Percentiles rank a stretch among this genome's conserved stretches.
Evolutionary conservation across 2,797 vertebrate genomes (phyloP).

Genomic region (Poeciliopsis turneri): DNA sequence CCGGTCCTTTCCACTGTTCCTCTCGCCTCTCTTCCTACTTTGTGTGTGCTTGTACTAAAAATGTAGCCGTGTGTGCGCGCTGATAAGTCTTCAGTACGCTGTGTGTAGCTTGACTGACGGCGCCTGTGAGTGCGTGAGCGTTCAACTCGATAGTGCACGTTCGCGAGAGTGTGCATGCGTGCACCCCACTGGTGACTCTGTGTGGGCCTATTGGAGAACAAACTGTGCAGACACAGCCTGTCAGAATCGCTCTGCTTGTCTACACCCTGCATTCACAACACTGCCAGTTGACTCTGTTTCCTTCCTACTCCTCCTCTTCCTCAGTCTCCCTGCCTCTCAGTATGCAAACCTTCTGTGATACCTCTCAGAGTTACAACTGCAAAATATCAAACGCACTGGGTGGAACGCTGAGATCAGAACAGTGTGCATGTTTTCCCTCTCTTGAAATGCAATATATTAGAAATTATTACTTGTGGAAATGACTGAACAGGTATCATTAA

Average conservation of each 20-base stretch:
- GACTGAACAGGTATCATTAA: not conserved
- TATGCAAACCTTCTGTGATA: conserved; percentile 44
- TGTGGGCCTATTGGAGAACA: conserved; percentile 74
- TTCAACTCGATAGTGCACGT: conserved; percentile 23
- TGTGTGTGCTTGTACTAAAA: conserved; percentile 22
- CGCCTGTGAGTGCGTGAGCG: conserved; percentile 13
- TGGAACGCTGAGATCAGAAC: conserved; percentile 17
- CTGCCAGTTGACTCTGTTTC: conserved; percentile 43
- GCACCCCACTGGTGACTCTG: conserved; percentile 60
- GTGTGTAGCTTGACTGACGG: conserved; percentile 37
- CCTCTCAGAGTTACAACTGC: conserved; percentile 41
- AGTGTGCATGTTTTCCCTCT: not conserved
- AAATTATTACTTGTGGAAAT: not conserved
- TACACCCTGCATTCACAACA: conserved; percentile 61
- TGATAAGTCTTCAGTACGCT: conserved; percentile 34
- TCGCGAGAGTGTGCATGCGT: conserved; percentile 22
- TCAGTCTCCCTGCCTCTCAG: conserved; percentile 17
- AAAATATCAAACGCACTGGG: conserved; percentile 11
- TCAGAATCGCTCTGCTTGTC: conserved; percentile 72
- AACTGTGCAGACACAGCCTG: conserved; percentile 75
- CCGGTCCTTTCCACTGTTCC: conserved; percentile 34
- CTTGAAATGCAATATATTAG: not conserved
- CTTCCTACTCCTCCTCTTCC: conserved; percentile 3
- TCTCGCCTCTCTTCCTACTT: conserved; percentile 34
- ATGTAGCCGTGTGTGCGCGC: conserved; percentile 27